Evolutionary conservation across 2,113 vertebrate genomes (phyloP).

Genomic region (Ictalurus furcatus): DNA sequence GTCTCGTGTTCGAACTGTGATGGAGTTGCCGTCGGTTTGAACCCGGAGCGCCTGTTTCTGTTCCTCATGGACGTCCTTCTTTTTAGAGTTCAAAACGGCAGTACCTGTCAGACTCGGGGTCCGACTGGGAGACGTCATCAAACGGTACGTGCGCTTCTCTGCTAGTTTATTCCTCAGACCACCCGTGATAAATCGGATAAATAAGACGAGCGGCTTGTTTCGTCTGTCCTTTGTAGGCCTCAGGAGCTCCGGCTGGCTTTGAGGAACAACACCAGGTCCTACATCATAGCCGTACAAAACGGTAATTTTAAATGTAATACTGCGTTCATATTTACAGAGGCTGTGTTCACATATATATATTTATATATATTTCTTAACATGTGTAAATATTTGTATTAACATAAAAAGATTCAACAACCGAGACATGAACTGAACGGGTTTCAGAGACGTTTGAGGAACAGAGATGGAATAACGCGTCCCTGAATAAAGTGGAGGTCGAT

Average conservation of each 20-base stretch:
- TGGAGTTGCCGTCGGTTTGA: neutral
- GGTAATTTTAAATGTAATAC: constrained; percentile 45
- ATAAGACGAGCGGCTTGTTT: neutral
- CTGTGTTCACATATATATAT: too few relatives aligned
- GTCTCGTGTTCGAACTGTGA: neutral
- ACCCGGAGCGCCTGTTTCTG: neutral
- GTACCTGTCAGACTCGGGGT: constrained; percentile 68
- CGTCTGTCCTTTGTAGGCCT: constrained; percentile 59
- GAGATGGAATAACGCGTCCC: too few relatives aligned
- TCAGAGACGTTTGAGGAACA: too few relatives aligned
- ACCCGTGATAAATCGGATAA: too few relatives aligned
- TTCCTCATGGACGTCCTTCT: neutral
- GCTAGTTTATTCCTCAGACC: neutral
- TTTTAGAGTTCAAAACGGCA: constrained; percentile 61
- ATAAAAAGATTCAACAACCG: too few relatives aligned
- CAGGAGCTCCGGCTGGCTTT: constrained; percentile 74
- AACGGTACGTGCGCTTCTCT: constrained; percentile 54
- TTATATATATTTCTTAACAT: too few relatives aligned
- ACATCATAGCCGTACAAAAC: constrained; percentile 72
- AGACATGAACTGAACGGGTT: too few relatives aligned
- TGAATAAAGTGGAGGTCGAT: too few relatives aligned
- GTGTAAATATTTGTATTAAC: too few relatives aligned
- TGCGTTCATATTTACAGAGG: too few relatives aligned
- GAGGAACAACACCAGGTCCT: constrained; percentile 68
- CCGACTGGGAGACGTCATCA: constrained; percentile 65